Evolutionary conservation across 2,888 invertebrate genomes (phyloP).

Genomic region (Craniophora ligustri): DNA sequence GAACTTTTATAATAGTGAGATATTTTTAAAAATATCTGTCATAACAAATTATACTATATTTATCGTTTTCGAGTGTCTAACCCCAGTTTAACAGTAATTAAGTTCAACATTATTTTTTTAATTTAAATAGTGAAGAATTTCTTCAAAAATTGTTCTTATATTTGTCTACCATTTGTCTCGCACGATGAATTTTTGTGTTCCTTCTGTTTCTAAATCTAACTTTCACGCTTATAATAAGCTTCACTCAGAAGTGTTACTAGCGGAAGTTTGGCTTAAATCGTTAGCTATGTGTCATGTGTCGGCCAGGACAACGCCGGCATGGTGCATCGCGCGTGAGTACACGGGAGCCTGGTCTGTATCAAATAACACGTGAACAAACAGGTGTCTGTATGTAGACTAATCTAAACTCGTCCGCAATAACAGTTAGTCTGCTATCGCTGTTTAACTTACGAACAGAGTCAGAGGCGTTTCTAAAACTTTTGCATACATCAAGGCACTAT

Average conservation of each 20-base stretch:
- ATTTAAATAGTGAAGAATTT: slow-evolving; percentile 2
- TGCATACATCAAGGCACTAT: slow-evolving; percentile 34
- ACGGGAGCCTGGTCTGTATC: slow-evolving; percentile 65
- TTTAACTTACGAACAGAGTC: slow-evolving; percentile 45
- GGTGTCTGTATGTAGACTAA: slow-evolving; percentile 39
- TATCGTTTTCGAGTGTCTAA: neutral
- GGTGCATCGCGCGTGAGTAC: slow-evolving; percentile 14
- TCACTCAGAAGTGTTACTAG: slow-evolving; percentile 52
- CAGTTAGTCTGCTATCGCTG: slow-evolving; percentile 50
- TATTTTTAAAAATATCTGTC: neutral
- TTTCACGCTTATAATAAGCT: slow-evolving; percentile 66
- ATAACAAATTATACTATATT: neutral
- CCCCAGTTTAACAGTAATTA: too few species aligned
- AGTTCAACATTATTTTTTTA: neutral
- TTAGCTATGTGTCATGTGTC: slow-evolving; percentile 31
- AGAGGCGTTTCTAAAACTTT: slow-evolving; percentile 28
- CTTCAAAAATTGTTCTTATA: slow-evolving; percentile 38
- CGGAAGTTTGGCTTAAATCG: slow-evolving; percentile 50
- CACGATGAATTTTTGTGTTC: slow-evolving; percentile 62
- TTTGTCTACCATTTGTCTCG: slow-evolving; percentile 50
- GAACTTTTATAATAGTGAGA: slow-evolving; percentile 35
- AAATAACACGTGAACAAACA: slow-evolving; percentile 49
- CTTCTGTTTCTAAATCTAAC: slow-evolving; percentile 64
- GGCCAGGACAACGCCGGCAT: slow-evolving; percentile 21
- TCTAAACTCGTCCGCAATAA: slow-evolving; percentile 37